Base-by-base conservation (phyloP, 1,140 invertebrate genomes). In the Tenebrio molitor region DNA sequence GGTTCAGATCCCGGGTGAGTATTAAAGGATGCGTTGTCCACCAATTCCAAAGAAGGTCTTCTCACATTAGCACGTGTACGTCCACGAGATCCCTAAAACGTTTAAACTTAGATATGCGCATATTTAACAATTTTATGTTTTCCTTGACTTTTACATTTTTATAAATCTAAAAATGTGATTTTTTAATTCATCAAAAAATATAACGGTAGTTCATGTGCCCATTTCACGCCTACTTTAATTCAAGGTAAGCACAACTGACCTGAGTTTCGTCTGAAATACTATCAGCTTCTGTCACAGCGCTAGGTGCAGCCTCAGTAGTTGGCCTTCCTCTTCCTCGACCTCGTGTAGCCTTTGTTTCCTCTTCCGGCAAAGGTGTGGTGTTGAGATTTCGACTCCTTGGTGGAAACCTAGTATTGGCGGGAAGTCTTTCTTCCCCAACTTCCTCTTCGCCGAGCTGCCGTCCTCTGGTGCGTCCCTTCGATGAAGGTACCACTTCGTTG, bases 1-100 rank as follows among this genome's bases (percentile, higher is more conserved):
- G 64, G 44, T 29, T 70, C 71, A 23, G 74, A 72, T 16, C 72
- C 75, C 3, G 79, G 89, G 74, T 93, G 89, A 0, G 91, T 93
- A 71, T 92, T 90, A 82, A 94, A 94, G 66, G 89, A 92, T 64
- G 89, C 90, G 71, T 91, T 91, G 80, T 95, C 92, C 0, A 94
- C 91, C 10, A 93, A 82, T 77, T 94, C 92, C 39, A 93, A 84
- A 76, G 89, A 91, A 14, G 92, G 91, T 68, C 92, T 85, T 66
- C 89, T 84, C 1, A 88, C 85, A 62, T 86, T 87, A 2, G 81
- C 78, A 23, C 80, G 72, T 34, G 79, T 82, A 19, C 81, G 73
- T 39, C 81, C 81, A 67, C 82, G 72, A 33, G 78, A 72, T 17
- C 76, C 79, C 80, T 81, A 68, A 16, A 74, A 71, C 15, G 53